These are phyloP conservation scores for Hestina assimilis DNA, from an alignment of 1,140 invertebrate genomes.

Conservation along the genomic window DNA sequence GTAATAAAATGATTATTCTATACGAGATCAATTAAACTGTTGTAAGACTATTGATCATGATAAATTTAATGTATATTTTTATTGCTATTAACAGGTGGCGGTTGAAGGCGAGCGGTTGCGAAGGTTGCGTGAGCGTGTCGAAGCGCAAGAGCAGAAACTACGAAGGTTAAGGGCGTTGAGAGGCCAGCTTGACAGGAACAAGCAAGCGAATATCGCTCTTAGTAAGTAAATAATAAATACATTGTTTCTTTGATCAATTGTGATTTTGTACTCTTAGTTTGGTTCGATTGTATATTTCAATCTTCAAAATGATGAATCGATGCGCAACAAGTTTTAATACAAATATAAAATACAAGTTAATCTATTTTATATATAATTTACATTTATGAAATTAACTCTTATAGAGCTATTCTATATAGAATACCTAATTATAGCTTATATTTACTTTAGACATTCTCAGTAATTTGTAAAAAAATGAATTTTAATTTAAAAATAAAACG, in stretches of 20 bases:
- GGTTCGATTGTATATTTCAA: neutral
- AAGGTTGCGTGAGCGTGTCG: conserved; percentile 92
- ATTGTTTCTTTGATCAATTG: neutral
- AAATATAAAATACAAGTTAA: too few species aligned
- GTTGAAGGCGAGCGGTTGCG: conserved; percentile 93
- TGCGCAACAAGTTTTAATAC: too few species aligned
- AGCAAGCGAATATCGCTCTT: conserved; percentile 92
- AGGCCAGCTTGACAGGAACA: conserved; percentile 94
- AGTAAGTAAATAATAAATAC: conserved; percentile 84
- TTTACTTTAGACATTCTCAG: too few species aligned
- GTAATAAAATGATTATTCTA: too few species aligned
- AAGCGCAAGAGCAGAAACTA: conserved; percentile 95
- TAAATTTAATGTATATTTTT: neutral
- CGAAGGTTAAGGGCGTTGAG: conserved; percentile 92
- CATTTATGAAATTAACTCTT: too few species aligned
- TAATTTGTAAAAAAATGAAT: too few species aligned
- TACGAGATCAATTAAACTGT: neutral
- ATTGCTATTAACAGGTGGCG: conserved; percentile 72
- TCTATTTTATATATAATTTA: too few species aligned
- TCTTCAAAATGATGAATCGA: neutral
- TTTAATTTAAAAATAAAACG: too few species aligned
- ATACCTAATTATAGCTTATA: too few species aligned
- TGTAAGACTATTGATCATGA: neutral
- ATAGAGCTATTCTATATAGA: too few species aligned
- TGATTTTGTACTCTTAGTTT: neutral